Evolutionary conservation across 1,140 invertebrate genomes (phyloP), one percentile per base, ranked within the genome.

Genomic region (Drosophila novamexicana): DNA sequence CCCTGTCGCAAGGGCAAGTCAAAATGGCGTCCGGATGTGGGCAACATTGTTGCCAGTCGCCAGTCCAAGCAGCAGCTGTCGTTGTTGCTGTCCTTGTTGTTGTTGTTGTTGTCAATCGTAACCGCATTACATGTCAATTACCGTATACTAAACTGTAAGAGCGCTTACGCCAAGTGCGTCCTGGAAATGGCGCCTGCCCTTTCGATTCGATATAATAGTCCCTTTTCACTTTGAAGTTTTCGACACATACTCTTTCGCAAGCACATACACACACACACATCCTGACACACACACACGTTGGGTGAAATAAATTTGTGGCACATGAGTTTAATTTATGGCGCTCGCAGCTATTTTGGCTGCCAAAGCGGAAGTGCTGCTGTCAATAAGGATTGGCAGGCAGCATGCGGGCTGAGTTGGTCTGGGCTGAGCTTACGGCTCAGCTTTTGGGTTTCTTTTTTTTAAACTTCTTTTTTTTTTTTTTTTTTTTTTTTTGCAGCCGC

Each of bases 51-150:
- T 88, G 83, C 83, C 68, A 77, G 58, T 82, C 64, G 57, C 59
- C 47, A 45, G 70, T 47, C 42, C 54, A 42, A 52, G 63, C 45
- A 39, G 62, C 22, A 47, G 54, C 56, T 61, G 56, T 66, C 64
- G 81, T 32, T 45, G 61, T 29, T 57, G 22, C 2, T 3, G 22
- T 22, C 2, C 22, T 22, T 22, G 14, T 65, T 58, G 63, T 37
- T 75, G 64, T 79, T 86, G 83, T 72, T 83, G 83, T 80, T 88
- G 83, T 83, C 84, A 83, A 89, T 83, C 80, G 84, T 81, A 80
- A 89, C 84, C 83, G 83, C 79, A 88, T 88, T 88, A 88, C 83
- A 88, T 88, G 84, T 88, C 83, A 88, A 88, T 88, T 88, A 88
- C 83, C 83, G 83, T 72, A 74, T 72, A 88, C 83, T 88, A 84